Conservation (phyloP, 2,797 vertebrate species). For the Pogonophryne albipinna region DNA sequence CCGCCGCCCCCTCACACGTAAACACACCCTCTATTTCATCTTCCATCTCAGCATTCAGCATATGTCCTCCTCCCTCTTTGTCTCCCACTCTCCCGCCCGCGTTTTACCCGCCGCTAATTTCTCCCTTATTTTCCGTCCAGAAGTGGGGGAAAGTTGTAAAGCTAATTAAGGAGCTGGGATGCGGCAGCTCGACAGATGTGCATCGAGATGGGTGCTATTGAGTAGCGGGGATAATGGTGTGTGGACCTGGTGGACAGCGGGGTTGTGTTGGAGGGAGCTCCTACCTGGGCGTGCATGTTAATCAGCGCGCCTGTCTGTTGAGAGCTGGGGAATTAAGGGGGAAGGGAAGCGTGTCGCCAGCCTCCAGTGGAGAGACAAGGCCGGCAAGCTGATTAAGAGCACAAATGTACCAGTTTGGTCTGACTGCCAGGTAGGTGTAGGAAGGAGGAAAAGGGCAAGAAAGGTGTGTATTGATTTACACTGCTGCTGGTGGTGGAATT, state of each 20-base stretch:
- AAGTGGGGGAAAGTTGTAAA: constrained; percentile 73
- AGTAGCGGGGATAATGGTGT: constrained; percentile 77
- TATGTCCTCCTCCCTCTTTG: constrained; percentile 51
- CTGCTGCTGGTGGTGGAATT: constrained; percentile 44
- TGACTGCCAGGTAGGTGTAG: constrained; percentile 63
- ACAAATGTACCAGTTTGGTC: constrained; percentile 72
- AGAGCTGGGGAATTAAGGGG: constrained; percentile 76
- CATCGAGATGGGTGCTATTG: constrained; percentile 72
- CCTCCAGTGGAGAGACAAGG: constrained; percentile 74
- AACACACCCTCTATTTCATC: constrained; percentile 43
- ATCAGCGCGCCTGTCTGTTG: constrained; percentile 74
- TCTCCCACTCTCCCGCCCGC: constrained; percentile 30
- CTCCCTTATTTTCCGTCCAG: constrained; percentile 70
- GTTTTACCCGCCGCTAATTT: constrained; percentile 57
- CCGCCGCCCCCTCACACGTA: constrained; percentile 8
- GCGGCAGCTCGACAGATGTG: constrained; percentile 76
- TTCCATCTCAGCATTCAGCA: constrained; percentile 60
- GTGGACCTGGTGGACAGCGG: constrained; percentile 70
- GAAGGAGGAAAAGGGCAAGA: constrained; percentile 63
- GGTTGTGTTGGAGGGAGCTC: constrained; percentile 73
- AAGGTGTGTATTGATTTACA: constrained; percentile 73
- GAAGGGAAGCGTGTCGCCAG: constrained; percentile 78
- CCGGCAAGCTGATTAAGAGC: constrained; percentile 80
- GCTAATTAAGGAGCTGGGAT: constrained; percentile 78
- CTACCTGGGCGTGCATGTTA: constrained; percentile 83